Base-by-base conservation (phyloP, 2,888 invertebrate genomes). In the Monochamus alternatus region DNA sequence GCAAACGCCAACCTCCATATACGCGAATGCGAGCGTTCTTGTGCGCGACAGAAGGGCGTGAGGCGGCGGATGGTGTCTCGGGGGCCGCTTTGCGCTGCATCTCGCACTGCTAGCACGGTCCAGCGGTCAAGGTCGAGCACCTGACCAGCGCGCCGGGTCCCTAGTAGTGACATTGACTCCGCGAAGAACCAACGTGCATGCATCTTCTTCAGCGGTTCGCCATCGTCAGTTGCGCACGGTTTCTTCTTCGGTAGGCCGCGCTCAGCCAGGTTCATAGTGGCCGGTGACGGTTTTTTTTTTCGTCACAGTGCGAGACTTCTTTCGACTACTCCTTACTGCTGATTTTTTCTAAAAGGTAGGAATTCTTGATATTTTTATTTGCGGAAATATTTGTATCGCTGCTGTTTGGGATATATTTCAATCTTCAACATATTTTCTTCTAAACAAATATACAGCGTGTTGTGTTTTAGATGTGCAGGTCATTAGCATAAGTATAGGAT, bases 131-230 rank as follows among this genome's bases (percentile, higher is more conserved):
- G 87, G 87, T 82, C 87, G 86, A 86, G 83, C 86, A 86, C 86
- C 83, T 84, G 84, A 83, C 70, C 70, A 70, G 47, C 70, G 74
- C 67, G 70, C 74, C 74, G 70, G 65, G 70, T 69, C 71, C 75
- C 75, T 77, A 74, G 76, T 79, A 85, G 86, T 87, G 87, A 87
- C 88, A 87, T 87, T 88, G 88, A 88, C 87, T 87, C 84, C 85
- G 85, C 82, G 82, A 82, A 82, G 82, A 82, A 81, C 78, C 75
- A 81, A 75, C 75, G 78, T 73, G 75, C 78, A 77, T 78, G 79
- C 81, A 81, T 83, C 82, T 75, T 75, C 77, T 74, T 75, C 75
- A 68, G 55, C 73, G 67, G 80, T 76, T 76, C 68, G 80, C 76
- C 74, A 74, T 76, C 68, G 80, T 75, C 74, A 74, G 73, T 70